These are phyloP conservation scores for Orchesellides sinensis DNA, from an alignment of 2,888 invertebrate genomes.

Conservation along the genomic window DNA sequence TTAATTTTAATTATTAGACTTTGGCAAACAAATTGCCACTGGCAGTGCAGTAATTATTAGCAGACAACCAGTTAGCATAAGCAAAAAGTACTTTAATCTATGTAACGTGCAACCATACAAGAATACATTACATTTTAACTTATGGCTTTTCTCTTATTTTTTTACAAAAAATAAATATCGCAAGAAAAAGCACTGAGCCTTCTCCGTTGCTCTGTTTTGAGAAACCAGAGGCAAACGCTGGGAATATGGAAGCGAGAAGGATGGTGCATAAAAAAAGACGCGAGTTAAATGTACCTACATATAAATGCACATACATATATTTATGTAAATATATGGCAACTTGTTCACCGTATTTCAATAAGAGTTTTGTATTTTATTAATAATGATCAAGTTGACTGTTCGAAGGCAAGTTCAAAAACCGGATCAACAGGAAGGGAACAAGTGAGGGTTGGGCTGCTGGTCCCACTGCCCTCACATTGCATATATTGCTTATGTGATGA, in stretches of 20 bases:
- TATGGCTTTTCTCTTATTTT: not conserved
- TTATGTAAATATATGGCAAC: constrained; percentile 37
- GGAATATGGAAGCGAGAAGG: not conserved
- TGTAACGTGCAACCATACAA: not conserved
- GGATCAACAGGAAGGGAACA: constrained; percentile 67
- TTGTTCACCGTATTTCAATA: constrained; percentile 18
- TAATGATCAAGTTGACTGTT: not conserved
- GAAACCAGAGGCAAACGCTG: not conserved
- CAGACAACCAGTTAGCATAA: constrained; percentile 36
- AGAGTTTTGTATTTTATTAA: not conserved
- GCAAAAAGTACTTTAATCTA: no score
- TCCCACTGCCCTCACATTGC: constrained; percentile 61
- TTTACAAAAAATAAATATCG: constrained; percentile 1
- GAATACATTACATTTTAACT: constrained; percentile 1
- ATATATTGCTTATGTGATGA: not conserved
- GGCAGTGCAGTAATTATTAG: constrained; percentile 60
- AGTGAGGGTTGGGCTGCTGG: constrained; percentile 41
- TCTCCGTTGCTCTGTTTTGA: constrained; percentile 23
- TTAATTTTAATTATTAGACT: constrained; percentile 66
- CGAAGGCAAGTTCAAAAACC: constrained; percentile 64
- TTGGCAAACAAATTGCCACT: constrained; percentile 65
- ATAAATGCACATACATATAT: constrained; percentile 3
- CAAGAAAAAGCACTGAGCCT: not conserved
- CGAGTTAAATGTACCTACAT: not conserved
- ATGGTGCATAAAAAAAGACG: constrained; percentile 9